Evolutionary conservation across 2,797 vertebrate species (phyloP).

Genomic region (Diplodus puntazzo): DNA sequence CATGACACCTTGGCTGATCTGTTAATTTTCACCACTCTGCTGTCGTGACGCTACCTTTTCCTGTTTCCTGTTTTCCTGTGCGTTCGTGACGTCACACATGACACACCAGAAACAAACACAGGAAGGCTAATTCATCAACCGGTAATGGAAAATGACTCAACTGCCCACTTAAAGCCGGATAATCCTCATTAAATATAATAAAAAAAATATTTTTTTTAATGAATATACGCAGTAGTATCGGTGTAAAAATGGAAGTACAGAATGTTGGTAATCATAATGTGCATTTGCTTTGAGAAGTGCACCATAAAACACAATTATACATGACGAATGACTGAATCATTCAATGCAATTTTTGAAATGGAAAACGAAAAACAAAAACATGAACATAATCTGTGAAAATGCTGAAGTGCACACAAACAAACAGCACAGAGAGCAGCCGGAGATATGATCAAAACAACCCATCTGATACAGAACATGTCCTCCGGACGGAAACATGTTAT

Average conservation of each 20-base stretch:
- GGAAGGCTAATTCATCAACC: too few species aligned
- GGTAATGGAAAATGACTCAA: too few species aligned
- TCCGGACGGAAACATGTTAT: slow-evolving; percentile 21
- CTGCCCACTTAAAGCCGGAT: too few species aligned
- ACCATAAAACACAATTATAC: not conserved
- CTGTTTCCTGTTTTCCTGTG: too few species aligned
- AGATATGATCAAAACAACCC: slow-evolving; percentile 13
- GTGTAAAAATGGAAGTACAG: not conserved
- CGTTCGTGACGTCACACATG: too few species aligned
- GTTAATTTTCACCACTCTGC: too few species aligned
- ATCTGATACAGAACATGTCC: slow-evolving; percentile 33
- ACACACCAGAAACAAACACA: too few species aligned
- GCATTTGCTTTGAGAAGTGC: not conserved
- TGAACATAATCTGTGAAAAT: not conserved
- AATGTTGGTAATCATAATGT: not conserved
- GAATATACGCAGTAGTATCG: too few species aligned
- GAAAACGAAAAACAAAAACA: not conserved
- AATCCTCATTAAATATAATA: too few species aligned
- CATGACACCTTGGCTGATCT: too few species aligned
- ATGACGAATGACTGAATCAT: not conserved
- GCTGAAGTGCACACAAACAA: not conserved
- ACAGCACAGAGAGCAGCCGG: not conserved
- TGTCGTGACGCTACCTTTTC: too few species aligned
- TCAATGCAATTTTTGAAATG: not conserved
- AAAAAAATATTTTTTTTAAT: too few species aligned